These are phyloP conservation scores for Boulengeromyrus knoepffleri DNA, from an alignment of 2,113 vertebrate species.

Conservation along the genomic window DNA sequence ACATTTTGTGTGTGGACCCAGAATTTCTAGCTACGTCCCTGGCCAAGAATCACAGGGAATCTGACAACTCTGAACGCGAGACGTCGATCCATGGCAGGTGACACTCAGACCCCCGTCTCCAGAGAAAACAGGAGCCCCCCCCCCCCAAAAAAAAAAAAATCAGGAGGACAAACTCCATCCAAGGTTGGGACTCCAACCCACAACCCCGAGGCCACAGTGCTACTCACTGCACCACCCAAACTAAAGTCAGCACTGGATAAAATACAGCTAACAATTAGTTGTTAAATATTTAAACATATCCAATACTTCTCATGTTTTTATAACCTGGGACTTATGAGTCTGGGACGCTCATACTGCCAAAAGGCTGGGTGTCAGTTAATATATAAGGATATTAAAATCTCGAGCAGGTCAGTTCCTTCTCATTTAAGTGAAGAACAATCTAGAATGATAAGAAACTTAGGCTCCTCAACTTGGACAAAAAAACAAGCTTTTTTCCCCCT, in stretches of 20 bases:
- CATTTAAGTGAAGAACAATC: constrained; percentile 25
- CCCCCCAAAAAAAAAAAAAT: neutral
- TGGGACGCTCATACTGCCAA: constrained; percentile 39
- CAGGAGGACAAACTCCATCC: neutral
- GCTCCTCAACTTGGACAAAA: neutral
- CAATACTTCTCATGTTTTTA: neutral
- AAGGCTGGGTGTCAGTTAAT: constrained; percentile 44
- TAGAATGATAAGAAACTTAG: neutral
- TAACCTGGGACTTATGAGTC: neutral
- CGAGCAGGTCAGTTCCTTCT: constrained; percentile 32
- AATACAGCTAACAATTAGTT: neutral
- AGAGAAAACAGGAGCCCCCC: neutral
- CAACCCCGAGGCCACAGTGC: neutral
- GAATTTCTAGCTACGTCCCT: neutral
- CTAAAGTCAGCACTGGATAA: neutral
- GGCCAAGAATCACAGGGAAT: neutral
- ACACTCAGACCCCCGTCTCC: neutral
- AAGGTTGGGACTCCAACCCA: neutral
- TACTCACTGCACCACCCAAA: neutral
- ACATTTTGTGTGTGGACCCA: neutral
- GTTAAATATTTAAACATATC: neutral
- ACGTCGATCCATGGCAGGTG: neutral
- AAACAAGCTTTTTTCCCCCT: neutral
- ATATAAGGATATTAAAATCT: constrained; percentile 21
- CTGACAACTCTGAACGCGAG: neutral